Evolutionary conservation across 2,797 vertebrate species (phyloP).

Genomic region (Zenarchopterus dispar): DNA sequence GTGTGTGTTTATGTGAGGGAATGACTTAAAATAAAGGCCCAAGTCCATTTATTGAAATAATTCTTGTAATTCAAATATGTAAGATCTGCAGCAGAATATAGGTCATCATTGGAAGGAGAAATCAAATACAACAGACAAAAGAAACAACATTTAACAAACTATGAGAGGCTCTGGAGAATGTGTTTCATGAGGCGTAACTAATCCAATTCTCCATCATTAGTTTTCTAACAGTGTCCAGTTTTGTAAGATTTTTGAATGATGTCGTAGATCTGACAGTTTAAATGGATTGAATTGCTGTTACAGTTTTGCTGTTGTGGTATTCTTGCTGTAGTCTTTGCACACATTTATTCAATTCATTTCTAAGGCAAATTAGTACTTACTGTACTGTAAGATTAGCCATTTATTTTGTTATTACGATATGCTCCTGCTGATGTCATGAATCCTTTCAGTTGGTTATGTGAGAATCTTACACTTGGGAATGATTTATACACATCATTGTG

Average conservation of each 20-base stretch:
- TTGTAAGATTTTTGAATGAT: constrained; percentile 34
- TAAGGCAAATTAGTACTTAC: neutral
- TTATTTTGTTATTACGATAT: constrained; percentile 42
- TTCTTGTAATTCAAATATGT: constrained; percentile 62
- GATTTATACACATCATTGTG: constrained; percentile 52
- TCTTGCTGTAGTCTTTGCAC: constrained; percentile 5
- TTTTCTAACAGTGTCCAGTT: constrained; percentile 50
- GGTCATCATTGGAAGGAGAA: constrained; percentile 54
- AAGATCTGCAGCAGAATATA: constrained; percentile 66
- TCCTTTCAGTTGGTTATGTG: constrained; percentile 35
- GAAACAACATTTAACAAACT: constrained; percentile 53
- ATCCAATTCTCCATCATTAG: constrained; percentile 45
- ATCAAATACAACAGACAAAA: constrained; percentile 43
- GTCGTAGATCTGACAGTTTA: constrained; percentile 2
- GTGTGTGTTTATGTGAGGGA: constrained; percentile 14
- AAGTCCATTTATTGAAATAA: constrained; percentile 68
- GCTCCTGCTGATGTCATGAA: constrained; percentile 42
- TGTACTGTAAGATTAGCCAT: constrained; percentile 13
- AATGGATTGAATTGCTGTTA: constrained; percentile 10
- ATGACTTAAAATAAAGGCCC: constrained; percentile 60
- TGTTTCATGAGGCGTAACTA: constrained; percentile 45
- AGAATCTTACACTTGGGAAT: constrained; percentile 45
- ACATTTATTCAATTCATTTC: constrained; percentile 21
- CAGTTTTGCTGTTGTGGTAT: neutral
- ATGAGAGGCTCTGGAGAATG: constrained; percentile 35